Base-by-base conservation (phyloP, 2,888 invertebrate genomes). In the Nezara viridula region DNA sequence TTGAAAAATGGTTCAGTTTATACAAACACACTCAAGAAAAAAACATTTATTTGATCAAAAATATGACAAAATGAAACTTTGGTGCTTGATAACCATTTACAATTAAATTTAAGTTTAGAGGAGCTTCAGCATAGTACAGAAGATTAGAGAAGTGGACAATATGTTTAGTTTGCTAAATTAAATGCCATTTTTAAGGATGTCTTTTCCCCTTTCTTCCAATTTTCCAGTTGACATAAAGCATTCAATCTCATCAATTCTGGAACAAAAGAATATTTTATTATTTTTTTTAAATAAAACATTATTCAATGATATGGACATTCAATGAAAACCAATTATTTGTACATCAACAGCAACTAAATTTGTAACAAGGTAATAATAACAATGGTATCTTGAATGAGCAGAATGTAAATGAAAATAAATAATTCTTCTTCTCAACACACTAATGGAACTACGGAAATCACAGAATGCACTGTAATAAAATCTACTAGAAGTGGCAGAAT, bases 191-290 rank as follows among this genome's bases (percentile, higher is more conserved):
- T 66, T 66, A 37, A 66, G 27, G 16, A 66, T 32, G 32, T 32
- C 66, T 66, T 66, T 32, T 5, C 66, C 66, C 66, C 27, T 32
- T 66, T 66, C 66, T 66, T 66, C 66, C 32, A 32, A 32, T 37
- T 66, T 66, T 66, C 66, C 66, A 66, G 66, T 66, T 21, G 66
- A 32, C 66, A 66, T 66, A 32, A 66, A 66, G 32, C 66, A 16
- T 19, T 66, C 66, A 19, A 66, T 66, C 66, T 66, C 66, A 32
- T 66, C 66, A 66, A 66, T 66, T 32, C 66, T 66, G 32, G 32
- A 66, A 66, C 32, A 66, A 32, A 66, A 1, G 0, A 55, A 2
- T 2, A 24, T 9, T 55, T 55, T n/a, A 3, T 50, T 19, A 50
- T 21, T 50, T 21, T 21, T 50, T 50, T 50, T 21, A 21, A 55